A percentile compares a stretch with the other conserved stretches of the same genome.
Conservation (phyloP, 2,888 invertebrate genomes). For the Caenorhabditis macrosperma region DNA sequence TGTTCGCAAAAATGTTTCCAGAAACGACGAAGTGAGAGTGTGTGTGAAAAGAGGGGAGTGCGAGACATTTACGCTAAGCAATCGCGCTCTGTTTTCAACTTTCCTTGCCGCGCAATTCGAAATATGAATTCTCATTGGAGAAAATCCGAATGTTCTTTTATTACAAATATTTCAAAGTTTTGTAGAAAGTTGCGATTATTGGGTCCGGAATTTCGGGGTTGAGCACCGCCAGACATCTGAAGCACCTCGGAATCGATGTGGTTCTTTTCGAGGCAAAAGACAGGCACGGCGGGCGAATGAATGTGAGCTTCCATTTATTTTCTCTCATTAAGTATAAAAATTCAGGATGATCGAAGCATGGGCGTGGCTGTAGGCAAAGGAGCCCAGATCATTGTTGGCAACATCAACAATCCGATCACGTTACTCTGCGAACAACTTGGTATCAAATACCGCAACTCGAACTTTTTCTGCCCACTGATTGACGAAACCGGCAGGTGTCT, state of each 20-base stretch:
- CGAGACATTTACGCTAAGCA: neutral
- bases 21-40: slow-evolving; percentile 11
- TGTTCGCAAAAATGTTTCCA: neutral
- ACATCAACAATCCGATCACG: slow-evolving; percentile 82
- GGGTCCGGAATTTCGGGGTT: slow-evolving; percentile 82
- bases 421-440: slow-evolving; percentile 81
- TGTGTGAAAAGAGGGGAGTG: neutral
- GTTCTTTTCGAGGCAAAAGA: slow-evolving; percentile 82
- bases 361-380: slow-evolving; percentile 81
- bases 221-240: slow-evolving; percentile 82
- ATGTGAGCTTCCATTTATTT: slow-evolving; percentile 27
- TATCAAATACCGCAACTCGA: slow-evolving; percentile 43
- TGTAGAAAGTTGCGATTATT: slow-evolving; percentile 80
- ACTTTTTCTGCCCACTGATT: slow-evolving; percentile 48
- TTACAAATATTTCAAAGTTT: too few relatives aligned
- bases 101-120: neutral
- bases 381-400: slow-evolving; percentile 82
- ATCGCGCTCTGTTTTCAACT: neutral
- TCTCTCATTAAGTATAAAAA: too few relatives aligned
- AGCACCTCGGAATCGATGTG: slow-evolving; percentile 81
- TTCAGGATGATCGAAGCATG: slow-evolving; percentile 74
- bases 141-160: too few relatives aligned
- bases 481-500: slow-evolving; percentile 42
- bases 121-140: too few relatives aligned
- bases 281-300: slow-evolving; percentile 82